phyloP scores from a whole-genome alignment of 2,797 vertebrate species.

The Kryptolebias ocellatus region DNA sequence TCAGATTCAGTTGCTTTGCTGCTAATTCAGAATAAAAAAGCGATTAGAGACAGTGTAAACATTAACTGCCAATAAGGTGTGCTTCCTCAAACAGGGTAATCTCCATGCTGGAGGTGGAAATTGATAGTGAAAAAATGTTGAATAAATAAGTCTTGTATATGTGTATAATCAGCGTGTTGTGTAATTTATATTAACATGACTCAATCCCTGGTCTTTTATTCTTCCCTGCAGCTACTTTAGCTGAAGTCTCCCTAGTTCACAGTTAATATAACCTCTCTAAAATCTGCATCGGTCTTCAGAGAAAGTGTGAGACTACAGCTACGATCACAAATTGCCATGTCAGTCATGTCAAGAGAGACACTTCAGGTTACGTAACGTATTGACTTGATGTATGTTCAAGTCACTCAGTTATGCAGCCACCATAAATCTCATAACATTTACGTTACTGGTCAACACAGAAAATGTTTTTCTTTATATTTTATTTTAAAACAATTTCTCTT shows the following conservation, averaged over 20 bases:
- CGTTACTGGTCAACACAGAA: neutral
- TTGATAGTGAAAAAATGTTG: neutral
- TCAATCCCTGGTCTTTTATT: neutral
- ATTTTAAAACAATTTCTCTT: neutral
- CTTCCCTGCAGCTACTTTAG: neutral
- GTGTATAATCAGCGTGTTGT: neutral
- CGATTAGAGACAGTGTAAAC: neutral
- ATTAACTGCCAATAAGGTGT: conserved; percentile 6
- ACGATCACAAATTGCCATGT: neutral
- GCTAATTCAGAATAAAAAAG: conserved; percentile 24
- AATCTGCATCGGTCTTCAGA: neutral
- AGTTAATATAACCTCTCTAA: neutral
- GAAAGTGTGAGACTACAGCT: neutral
- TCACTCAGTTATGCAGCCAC: neutral
- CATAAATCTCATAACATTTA: neutral
- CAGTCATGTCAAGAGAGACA: neutral
- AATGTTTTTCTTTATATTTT: neutral
- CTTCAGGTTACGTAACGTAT: conserved; percentile 8
- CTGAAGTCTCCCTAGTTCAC: neutral
- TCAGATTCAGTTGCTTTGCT: conserved; percentile 25
- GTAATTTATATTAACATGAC: neutral
- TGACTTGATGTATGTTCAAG: neutral
- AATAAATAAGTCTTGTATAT: too few species aligned
- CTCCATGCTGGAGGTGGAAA: neutral
- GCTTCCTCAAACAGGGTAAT: conserved; percentile 12